These are phyloP conservation scores for Calameuta idolon DNA, from an alignment of 2,888 invertebrate species.

Conservation along the genomic window DNA sequence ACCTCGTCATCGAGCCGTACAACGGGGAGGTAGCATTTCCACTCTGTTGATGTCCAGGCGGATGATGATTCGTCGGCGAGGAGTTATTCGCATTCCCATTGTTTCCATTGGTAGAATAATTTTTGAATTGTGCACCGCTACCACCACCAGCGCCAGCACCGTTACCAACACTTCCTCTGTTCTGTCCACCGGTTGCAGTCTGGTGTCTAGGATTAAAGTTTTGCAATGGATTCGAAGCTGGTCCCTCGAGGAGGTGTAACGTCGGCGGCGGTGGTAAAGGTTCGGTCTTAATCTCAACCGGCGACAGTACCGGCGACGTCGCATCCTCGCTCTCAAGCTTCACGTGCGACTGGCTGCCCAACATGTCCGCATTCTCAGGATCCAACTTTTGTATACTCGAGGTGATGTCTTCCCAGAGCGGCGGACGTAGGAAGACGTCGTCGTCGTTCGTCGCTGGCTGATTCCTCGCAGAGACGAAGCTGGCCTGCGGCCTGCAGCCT, in stretches of 20 bases:
- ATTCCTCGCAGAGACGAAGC: constrained; percentile 70
- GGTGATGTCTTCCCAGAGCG: constrained; percentile 92
- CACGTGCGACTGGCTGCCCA: constrained; percentile 80
- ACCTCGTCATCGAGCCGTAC: constrained; percentile 72
- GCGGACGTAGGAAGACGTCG: constrained; percentile 88
- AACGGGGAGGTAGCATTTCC: constrained; percentile 66
- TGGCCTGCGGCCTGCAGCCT: constrained; percentile 64
- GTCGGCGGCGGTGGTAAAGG: constrained; percentile 69
- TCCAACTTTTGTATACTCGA: constrained; percentile 91
- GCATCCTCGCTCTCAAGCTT: constrained; percentile 83
- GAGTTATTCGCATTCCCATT: constrained; percentile 49
- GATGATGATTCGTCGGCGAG: constrained; percentile 43
- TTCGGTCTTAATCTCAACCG: constrained; percentile 85
- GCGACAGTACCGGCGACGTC: constrained; percentile 79
- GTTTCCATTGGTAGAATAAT: constrained; percentile 44
- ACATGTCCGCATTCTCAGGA: constrained; percentile 90
- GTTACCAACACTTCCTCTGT: constrained; percentile 62
- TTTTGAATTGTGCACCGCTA: constrained; percentile 49
- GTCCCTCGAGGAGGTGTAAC: constrained; percentile 71
- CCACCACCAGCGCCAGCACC: constrained; percentile 43
- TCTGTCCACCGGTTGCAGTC: constrained; percentile 48
- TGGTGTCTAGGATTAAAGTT: constrained; percentile 49
- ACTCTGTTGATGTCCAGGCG: constrained; percentile 50
- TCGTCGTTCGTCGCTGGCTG: constrained; percentile 75
- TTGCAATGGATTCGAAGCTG: constrained; percentile 52